A percentile compares a stretch with the other conserved stretches of the same genome.
Evolutionary conservation across 1,140 invertebrate genomes (phyloP).

Genomic region (Rhyacophila brunnea): DNA sequence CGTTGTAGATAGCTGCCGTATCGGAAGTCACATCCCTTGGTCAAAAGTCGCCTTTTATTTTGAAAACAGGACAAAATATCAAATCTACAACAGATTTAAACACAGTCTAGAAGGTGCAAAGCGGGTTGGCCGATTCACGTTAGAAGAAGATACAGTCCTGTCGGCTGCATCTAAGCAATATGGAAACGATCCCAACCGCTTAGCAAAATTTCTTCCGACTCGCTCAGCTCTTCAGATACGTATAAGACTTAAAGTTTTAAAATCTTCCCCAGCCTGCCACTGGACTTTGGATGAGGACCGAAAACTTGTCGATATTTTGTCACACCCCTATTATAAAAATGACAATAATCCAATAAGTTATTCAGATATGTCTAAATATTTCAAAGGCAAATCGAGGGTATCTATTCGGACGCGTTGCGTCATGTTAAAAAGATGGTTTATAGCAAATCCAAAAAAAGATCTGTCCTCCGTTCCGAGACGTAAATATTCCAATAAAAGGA

Average conservation of each 20-base stretch:
- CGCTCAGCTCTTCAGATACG: conserved; percentile 1
- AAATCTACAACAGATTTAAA: conserved; percentile 24
- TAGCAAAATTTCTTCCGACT: conserved; percentile 9
- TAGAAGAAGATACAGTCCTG: conserved; percentile 23
- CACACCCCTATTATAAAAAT: neutral
- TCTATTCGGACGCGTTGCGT: neutral
- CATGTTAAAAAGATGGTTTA: too few species aligned
- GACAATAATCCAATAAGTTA: conserved; percentile 6
- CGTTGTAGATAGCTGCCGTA: conserved; percentile 20
- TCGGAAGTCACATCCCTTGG: conserved; percentile 29
- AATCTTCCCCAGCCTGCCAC: neutral
- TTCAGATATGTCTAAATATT: conserved; percentile 1
- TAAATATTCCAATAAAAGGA: too few species aligned
- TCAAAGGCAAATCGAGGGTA: neutral
- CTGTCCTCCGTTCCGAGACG: too few species aligned
- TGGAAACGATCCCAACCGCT: conserved; percentile 2
- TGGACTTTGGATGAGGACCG: conserved; percentile 15
- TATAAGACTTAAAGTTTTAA: neutral
- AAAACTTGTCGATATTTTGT: conserved; percentile 2
- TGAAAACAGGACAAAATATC: conserved; percentile 20
- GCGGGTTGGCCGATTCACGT: conserved; percentile 10
- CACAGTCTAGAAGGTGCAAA: neutral
- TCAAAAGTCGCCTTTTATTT: conserved; percentile 25
- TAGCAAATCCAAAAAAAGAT: too few species aligned
- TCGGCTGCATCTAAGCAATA: conserved; percentile 11